Percentiles rank a stretch among this genome's conserved stretches.
Conservation (phyloP, 2,797 vertebrate species). For the Gadopsis marmoratus region DNA sequence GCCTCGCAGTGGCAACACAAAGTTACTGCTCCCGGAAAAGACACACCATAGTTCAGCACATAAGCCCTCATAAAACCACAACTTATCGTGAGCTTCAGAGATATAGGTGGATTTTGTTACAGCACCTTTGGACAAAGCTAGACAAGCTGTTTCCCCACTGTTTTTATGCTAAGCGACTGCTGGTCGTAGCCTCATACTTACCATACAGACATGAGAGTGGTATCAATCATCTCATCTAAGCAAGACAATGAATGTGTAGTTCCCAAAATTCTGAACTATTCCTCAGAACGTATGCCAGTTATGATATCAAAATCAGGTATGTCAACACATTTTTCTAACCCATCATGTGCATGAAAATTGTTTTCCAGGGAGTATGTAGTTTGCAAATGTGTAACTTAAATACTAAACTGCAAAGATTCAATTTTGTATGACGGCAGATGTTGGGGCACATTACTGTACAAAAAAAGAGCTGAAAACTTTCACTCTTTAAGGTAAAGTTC, state of each 20-base stretch:
- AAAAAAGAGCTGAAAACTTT: not conserved
- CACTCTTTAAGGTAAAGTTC: not conserved
- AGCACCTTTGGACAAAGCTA: not conserved
- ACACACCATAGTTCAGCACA: not conserved
- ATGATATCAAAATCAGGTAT: not conserved
- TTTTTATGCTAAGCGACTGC: not conserved
- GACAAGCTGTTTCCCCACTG: not conserved
- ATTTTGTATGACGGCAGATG: not conserved
- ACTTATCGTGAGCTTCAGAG: not conserved
- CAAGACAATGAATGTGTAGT: not conserved
- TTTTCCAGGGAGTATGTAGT: not conserved
- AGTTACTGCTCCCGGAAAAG: not conserved
- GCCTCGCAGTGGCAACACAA: not conserved
- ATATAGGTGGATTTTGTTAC: not conserved
- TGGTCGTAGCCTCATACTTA: not conserved
- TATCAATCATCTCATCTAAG: not conserved
- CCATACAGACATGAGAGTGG: not conserved
- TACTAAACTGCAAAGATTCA: slow-evolving; percentile 3
- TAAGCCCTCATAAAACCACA: not conserved
- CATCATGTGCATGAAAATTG: not conserved
- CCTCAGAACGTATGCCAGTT: not conserved
- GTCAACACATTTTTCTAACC: not conserved
- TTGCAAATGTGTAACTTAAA: not conserved
- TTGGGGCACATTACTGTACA: not conserved
- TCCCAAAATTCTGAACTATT: not conserved